Evolutionary conservation across 2,113 vertebrate genomes (phyloP), one percentile per base, ranked within the genome.

Genomic region (Charadrius vociferus): DNA sequence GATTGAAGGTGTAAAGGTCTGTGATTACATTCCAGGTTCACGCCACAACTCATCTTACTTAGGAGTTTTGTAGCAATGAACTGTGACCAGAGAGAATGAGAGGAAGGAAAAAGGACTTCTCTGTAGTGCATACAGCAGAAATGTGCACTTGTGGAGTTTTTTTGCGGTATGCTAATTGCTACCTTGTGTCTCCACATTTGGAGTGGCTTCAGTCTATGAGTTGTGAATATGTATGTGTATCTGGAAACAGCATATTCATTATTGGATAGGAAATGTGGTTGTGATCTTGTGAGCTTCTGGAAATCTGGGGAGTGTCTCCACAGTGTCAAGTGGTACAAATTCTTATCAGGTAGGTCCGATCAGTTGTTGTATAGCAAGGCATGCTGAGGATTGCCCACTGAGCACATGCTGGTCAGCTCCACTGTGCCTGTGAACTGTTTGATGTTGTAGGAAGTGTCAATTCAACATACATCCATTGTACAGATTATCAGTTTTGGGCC

Each of bases 21-120:
- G 63, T 95, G 95, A 96, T 96, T 96, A 75, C 85, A 80, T 93
- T 93, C 61, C 70, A 73, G 93, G 80, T 89, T 93, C 70, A 52
- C 86, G 87, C 72, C 81, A 92, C 66, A 88, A 70, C 62, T 81
- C 70, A 66, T 92, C 86, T 91, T 88, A 63, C 53, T 96, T 87
- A 72, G 61, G 66, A 83, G 82, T 68, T 75, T 32, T 88, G 70
- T 86, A 93, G 93, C 87, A 92, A 73, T 88, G 88, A 95, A 84
- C 94, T 95, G 89, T 97, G 94, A 95, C 93, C 68, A 75, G 39
- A 78, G 59, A 80, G 83, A 91, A 66, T 43, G 63, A 39, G 19
- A 74, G 29, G 49, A 79, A 68, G 26, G 34, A 53, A 62, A 66
- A 75, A 75, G 75, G 52, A 30, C 45, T 81, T 55, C 30, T 29